A percentile compares a stretch with the other conserved stretches of the same genome.
Evolutionary conservation across 1,140 invertebrate genomes (phyloP).

Genomic region (Drosophila mayri): DNA sequence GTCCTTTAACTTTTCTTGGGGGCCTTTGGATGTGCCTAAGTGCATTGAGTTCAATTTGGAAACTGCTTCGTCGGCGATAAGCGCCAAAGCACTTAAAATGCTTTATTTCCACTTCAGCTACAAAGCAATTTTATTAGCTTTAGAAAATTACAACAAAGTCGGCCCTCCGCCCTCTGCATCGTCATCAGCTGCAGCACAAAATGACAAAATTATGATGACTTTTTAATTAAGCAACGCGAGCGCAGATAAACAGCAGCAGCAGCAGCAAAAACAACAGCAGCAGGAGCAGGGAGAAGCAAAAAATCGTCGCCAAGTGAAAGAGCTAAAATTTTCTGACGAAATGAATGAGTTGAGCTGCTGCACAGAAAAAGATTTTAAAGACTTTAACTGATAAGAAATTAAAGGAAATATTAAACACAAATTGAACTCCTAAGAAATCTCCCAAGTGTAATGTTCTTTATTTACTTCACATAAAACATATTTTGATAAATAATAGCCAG

Average conservation of each 20-base stretch:
- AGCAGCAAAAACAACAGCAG: slow-evolving; percentile 35
- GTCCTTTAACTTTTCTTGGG: slow-evolving; percentile 74
- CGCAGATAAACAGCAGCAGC: slow-evolving; percentile 43
- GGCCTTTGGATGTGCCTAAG: slow-evolving; percentile 26
- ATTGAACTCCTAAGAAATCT: background rate
- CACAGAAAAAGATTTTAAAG: background rate
- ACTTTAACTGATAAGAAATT: background rate
- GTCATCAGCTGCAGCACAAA: slow-evolving; percentile 72
- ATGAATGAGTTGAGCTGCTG: slow-evolving; percentile 40
- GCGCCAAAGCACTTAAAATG: slow-evolving; percentile 78
- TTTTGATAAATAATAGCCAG: background rate
- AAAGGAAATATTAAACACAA: background rate
- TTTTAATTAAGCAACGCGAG: slow-evolving; percentile 76
- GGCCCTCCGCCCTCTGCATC: background rate
- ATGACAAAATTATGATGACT: slow-evolving; percentile 82
- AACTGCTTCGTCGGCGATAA: slow-evolving; percentile 75
- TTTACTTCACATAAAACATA: too few species aligned
- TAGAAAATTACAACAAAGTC: slow-evolving; percentile 81
- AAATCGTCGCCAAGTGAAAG: slow-evolving; percentile 68
- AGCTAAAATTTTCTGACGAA: slow-evolving; percentile 64
- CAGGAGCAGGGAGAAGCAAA: slow-evolving; percentile 32
- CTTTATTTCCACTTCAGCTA: slow-evolving; percentile 80
- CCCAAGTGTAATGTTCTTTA: background rate
- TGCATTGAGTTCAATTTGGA: slow-evolving; percentile 73
- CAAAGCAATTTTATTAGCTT: slow-evolving; percentile 83